Base-by-base conservation (phyloP, 1,140 invertebrate genomes). In the Drosophila santomea region DNA sequence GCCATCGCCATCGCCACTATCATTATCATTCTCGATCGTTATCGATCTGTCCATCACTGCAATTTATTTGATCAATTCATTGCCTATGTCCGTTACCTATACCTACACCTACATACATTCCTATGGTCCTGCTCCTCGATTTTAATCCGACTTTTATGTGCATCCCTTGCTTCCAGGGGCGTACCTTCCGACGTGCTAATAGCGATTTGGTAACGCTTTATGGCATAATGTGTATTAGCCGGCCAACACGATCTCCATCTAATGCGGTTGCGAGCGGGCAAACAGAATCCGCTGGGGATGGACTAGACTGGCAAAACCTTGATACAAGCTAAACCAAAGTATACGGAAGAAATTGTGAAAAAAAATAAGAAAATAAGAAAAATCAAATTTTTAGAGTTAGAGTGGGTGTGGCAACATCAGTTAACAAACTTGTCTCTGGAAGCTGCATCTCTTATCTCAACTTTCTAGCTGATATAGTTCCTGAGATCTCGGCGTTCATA, bases 121-220 rank as follows among this genome's bases (percentile, higher is more conserved):
- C 52, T 41, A 47, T 17, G 38, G 32, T 66, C 12, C 51, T 47
- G 23, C 32, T 32, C 32, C 3, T 32, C 32, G 2, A 32, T 32
- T 32, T 28, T 14, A 6, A 25, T 47, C 60, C 25, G 51, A 48
- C 52, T 74, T 28, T 50, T 12, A 50, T 39, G 48, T 20, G 38
- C 32, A 68, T 61, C 57, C 25, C 50, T 59, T 35, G n/a, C 35
- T 36, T 47, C 56, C 51, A 74, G 57, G 51, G 78, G 75, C 74
- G 74, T 78, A 67, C 57, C 78, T 75, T 50, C 77, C 78, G 63
- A 88, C 78, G 82, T 86, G 82, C 82, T 82, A 82, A 79, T 84
- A 67, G 77, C 80, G 77, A 73, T 84, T 75, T 80, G 80, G 76
- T 71, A 84, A 84, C 80, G 76, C 80, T 84, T 84, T 84, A 84